Evolutionary conservation across 2,888 invertebrate species (phyloP).

Genomic region (Noctua fimbriata): DNA sequence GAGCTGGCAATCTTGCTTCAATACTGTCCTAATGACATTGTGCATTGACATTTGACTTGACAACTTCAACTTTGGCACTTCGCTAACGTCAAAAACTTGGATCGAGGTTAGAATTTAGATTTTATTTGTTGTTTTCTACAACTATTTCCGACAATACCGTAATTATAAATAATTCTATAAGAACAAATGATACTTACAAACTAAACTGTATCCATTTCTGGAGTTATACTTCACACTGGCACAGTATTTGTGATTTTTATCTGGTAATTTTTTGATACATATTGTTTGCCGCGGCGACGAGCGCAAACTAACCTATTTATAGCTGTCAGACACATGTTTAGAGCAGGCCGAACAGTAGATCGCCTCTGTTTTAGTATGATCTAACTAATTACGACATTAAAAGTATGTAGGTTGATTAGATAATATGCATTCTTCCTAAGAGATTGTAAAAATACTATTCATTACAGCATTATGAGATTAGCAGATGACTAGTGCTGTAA

Average conservation of each 20-base stretch:
- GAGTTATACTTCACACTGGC: slow-evolving; percentile 43
- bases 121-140: slow-evolving; percentile 23
- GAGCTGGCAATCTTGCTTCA: not conserved
- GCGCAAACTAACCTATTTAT: slow-evolving; percentile 83
- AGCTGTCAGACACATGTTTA: slow-evolving; percentile 76
- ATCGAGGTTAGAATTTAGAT: slow-evolving; percentile 48
- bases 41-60: slow-evolving; percentile 30
- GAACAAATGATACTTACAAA: slow-evolving; percentile 53
- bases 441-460: slow-evolving; percentile 17
- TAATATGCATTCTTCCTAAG: slow-evolving; percentile 43
- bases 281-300: slow-evolving; percentile 58
- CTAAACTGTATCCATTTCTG: slow-evolving; percentile 60
- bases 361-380: slow-evolving; percentile 45
- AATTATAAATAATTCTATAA: not conserved
- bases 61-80: slow-evolving; percentile 17
- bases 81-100: slow-evolving; percentile 31
- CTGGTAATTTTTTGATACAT: slow-evolving; percentile 58
- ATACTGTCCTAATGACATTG: not conserved
- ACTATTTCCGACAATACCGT: not conserved
- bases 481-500: not conserved
- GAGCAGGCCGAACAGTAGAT: slow-evolving; percentile 52
- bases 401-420: slow-evolving; percentile 43
- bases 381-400: slow-evolving; percentile 47
- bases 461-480: slow-evolving; percentile 8
- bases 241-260: slow-evolving; percentile 68